These are phyloP conservation scores for Polymixis lichenea DNA, from an alignment of 2,888 invertebrate genomes.

Conservation along the genomic window DNA sequence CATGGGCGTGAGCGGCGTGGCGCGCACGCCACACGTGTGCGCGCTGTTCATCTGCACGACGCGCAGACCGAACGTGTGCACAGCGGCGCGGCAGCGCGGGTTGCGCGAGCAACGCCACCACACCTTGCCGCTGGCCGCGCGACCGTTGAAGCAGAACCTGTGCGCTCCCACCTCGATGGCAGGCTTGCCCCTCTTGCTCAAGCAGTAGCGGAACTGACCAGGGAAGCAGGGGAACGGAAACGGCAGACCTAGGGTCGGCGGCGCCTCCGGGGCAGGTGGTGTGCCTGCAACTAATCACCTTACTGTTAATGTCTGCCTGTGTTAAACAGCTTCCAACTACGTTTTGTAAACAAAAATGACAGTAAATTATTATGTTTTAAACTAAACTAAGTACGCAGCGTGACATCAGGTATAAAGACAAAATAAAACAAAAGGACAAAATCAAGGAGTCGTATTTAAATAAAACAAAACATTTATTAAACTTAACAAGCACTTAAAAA, in stretches of 20 bases:
- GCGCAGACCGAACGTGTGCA: conserved; percentile 87
- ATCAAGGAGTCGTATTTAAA: neutral
- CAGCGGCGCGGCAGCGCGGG: conserved; percentile 87
- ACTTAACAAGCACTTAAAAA: conserved; percentile 4
- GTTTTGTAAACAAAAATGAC: conserved; percentile 5
- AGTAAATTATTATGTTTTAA: neutral
- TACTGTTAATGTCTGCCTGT: conserved; percentile 69
- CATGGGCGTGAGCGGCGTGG: conserved; percentile 87
- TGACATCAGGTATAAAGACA: neutral
- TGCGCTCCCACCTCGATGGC: conserved; percentile 89
- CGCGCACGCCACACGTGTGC: conserved; percentile 88
- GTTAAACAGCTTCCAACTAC: conserved; percentile 21
- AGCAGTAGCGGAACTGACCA: conserved; percentile 88
- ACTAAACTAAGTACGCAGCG: conserved; percentile 3
- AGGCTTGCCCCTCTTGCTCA: conserved; percentile 88
- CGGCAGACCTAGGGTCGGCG: conserved; percentile 86
- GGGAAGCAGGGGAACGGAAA: conserved; percentile 88
- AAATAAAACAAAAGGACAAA: conserved; percentile 34
- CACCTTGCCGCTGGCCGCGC: conserved; percentile 88
- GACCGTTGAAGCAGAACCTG: conserved; percentile 88
- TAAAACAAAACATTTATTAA: conserved; percentile 22
- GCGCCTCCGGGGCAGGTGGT: conserved; percentile 75
- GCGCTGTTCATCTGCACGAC: conserved; percentile 89
- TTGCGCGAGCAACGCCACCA: conserved; percentile 89
- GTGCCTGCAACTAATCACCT: conserved; percentile 83